Percentiles rank a stretch among this genome's conserved stretches.
These are phyloP conservation scores for Eupeodes luniger DNA, from an alignment of 2,888 invertebrate genomes.

Conservation along the genomic window DNA sequence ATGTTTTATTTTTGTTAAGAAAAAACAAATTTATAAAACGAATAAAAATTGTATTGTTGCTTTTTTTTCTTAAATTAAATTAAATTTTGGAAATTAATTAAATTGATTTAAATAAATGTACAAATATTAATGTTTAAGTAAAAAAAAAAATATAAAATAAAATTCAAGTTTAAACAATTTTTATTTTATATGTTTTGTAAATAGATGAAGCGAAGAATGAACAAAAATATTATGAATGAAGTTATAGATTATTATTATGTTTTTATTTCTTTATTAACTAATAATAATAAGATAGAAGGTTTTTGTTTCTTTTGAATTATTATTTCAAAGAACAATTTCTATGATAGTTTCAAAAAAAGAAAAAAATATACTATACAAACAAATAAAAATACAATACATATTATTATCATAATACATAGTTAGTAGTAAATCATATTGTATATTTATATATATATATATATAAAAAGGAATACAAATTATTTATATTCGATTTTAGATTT, in stretches of 20 bases:
- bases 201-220: slow-evolving; percentile 46
- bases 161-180: slow-evolving; percentile 2
- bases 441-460: slow-evolving; percentile 40
- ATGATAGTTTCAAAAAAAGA: slow-evolving; percentile 47
- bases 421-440: slow-evolving; percentile 69
- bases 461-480: slow-evolving; percentile 72
- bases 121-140: slow-evolving; percentile 59
- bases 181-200: slow-evolving; percentile 64
- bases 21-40: slow-evolving; percentile 10
- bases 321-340: slow-evolving; percentile 65
- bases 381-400: slow-evolving; percentile 34
- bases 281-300: slow-evolving; percentile 25
- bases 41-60: slow-evolving; percentile 26
- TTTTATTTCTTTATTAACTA: slow-evolving; percentile 60
- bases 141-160: slow-evolving; percentile 25
- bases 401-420: slow-evolving; percentile 49
- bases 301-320: slow-evolving; percentile 23
- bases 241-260: slow-evolving; percentile 29
- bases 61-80: slow-evolving; percentile 7
- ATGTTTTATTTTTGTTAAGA: neutral
- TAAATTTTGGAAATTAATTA: slow-evolving; percentile 49
- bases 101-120: slow-evolving; percentile 56
- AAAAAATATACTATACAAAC: slow-evolving; percentile 25
- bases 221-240: slow-evolving; percentile 27
- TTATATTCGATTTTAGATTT: slow-evolving; percentile 78